Evolutionary conservation across 2,888 invertebrate species (phyloP).

Genomic region (Homarus gammarus): DNA sequence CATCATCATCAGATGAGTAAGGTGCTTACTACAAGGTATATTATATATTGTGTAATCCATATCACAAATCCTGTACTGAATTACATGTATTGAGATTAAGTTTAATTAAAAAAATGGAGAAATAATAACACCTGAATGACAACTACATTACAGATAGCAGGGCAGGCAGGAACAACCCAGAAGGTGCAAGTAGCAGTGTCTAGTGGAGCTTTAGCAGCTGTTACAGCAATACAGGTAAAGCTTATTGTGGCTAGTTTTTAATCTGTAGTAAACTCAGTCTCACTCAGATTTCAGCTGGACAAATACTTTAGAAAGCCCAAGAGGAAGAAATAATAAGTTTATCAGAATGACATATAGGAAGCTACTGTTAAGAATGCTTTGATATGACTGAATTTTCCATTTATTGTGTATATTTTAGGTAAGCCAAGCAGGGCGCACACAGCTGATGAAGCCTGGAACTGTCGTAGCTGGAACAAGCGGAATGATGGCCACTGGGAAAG

Average conservation of each 20-base stretch:
- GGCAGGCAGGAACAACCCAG: slow-evolving; percentile 77
- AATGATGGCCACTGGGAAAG: slow-evolving; percentile 68
- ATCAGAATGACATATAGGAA: background rate
- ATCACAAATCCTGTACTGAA: background rate
- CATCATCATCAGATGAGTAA: no score
- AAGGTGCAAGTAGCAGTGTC: slow-evolving; percentile 80
- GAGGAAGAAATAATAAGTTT: no score
- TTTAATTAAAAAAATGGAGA: background rate
- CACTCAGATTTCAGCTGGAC: no score
- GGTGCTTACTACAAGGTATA: background rate
- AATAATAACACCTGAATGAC: background rate
- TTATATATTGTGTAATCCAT: background rate
- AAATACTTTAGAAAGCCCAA: background rate
- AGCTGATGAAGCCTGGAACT: slow-evolving; percentile 78
- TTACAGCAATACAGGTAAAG: slow-evolving; percentile 76
- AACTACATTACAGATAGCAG: slow-evolving; percentile 59
- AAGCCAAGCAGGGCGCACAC: slow-evolving; percentile 67
- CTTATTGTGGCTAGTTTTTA: no score
- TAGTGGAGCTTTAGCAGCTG: slow-evolving; percentile 77
- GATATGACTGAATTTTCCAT: background rate
- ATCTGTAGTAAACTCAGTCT: no score
- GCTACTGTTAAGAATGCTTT: background rate
- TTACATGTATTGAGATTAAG: background rate
- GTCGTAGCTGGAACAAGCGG: slow-evolving; percentile 77
- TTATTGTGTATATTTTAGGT: slow-evolving; percentile 34